Conservation (phyloP, 2,888 invertebrate genomes). For the Tromatobia lineatoria region DNA sequence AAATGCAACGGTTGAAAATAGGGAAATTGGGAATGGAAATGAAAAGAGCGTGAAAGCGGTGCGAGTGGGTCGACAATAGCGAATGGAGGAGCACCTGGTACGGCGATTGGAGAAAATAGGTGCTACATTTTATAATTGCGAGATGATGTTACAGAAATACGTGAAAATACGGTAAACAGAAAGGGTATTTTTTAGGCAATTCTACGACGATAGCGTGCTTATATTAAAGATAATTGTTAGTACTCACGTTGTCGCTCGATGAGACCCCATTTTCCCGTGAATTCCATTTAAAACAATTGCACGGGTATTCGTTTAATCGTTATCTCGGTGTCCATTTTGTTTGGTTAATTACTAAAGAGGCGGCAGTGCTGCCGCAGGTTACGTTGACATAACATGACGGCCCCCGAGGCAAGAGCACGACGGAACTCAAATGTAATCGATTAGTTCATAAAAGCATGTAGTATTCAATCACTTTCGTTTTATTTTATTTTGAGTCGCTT, state of each 20-base stretch:
- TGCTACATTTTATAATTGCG: slow-evolving; percentile 64
- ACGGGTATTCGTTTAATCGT: slow-evolving; percentile 83
- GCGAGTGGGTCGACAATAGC: slow-evolving; percentile 49
- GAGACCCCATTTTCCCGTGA: slow-evolving; percentile 76
- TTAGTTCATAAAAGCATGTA: slow-evolving; percentile 44
- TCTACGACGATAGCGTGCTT: neutral
- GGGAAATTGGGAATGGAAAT: slow-evolving; percentile 63
- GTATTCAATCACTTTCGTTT: neutral
- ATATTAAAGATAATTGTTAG: slow-evolving; percentile 13
- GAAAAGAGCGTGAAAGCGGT: slow-evolving; percentile 57
- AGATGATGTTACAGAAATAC: slow-evolving; percentile 56
- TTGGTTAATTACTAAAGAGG: slow-evolving; percentile 85
- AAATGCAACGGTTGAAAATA: slow-evolving; percentile 17
- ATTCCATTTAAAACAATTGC: slow-evolving; percentile 80
- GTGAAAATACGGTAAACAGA: slow-evolving; percentile 9
- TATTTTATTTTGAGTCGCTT: neutral
- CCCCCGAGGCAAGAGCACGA: slow-evolving; percentile 69
- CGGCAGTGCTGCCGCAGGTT: slow-evolving; percentile 85
- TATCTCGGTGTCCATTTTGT: slow-evolving; percentile 86
- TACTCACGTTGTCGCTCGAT: slow-evolving; percentile 78
- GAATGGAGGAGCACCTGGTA: slow-evolving; percentile 66
- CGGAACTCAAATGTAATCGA: slow-evolving; percentile 64
- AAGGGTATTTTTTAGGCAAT: neutral
- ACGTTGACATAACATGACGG: slow-evolving; percentile 78
- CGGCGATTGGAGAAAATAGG: slow-evolving; percentile 68